Evolutionary conservation across 2,113 vertebrate genomes (phyloP).

Genomic region (Alethe castanea): DNA sequence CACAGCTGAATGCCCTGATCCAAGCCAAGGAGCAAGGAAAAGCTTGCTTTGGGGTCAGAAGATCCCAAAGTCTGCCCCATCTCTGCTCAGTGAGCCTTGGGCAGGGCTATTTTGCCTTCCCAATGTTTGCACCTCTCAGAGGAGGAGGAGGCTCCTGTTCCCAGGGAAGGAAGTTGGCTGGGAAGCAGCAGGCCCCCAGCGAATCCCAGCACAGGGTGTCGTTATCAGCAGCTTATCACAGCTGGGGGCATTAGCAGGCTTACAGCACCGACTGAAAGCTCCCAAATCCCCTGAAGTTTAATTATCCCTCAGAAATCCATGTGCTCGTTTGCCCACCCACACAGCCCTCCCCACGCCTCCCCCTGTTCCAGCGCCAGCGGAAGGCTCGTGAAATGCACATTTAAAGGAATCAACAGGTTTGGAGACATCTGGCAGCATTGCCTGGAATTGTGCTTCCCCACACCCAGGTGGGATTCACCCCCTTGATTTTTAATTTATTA

Average conservation of each 20-base stretch:
- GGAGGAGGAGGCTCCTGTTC: neutral
- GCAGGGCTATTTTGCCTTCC: neutral
- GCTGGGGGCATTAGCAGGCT: constrained; percentile 61
- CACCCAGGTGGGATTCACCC: neutral
- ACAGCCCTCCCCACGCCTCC: neutral
- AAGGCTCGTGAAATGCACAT: neutral
- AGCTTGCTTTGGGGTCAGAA: neutral
- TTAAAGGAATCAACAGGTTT: constrained; percentile 16
- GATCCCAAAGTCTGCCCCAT: neutral
- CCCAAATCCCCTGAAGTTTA: constrained; percentile 66
- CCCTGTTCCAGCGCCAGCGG: neutral
- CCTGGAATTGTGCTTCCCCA: neutral
- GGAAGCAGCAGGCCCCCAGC: constrained; percentile 33
- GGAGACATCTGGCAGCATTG: neutral
- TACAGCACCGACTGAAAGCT: constrained; percentile 34
- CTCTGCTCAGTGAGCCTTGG: neutral
- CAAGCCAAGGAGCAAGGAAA: neutral
- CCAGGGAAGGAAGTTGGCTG: neutral
- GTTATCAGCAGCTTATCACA: constrained; percentile 65
- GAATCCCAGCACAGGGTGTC: constrained; percentile 23
- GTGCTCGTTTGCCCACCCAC: neutral
- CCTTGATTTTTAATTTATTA: neutral
- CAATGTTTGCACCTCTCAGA: neutral
- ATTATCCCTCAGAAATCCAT: constrained; percentile 58
- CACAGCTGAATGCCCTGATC: neutral